phyloP scores from a whole-genome alignment of 2,888 invertebrate species.

The Cheilosia variabilis region DNA sequence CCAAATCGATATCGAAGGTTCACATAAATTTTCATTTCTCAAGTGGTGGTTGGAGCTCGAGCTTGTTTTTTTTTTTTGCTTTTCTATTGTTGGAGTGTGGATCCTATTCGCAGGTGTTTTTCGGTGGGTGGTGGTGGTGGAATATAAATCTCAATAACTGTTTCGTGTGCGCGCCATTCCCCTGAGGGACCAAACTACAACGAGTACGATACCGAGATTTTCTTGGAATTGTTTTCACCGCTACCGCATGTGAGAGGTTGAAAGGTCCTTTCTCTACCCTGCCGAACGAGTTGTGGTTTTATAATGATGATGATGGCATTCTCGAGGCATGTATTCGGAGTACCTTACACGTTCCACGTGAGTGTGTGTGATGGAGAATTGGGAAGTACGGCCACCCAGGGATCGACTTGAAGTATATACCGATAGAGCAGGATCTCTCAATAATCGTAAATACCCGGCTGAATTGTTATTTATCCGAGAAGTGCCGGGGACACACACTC shows the following conservation, averaged over 20 bases:
- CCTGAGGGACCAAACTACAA: constrained; percentile 36
- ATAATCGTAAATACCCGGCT: constrained; percentile 73
- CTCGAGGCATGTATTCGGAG: constrained; percentile 53
- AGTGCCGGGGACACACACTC: constrained; percentile 15
- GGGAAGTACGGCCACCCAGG: constrained; percentile 68
- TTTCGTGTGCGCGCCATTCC: constrained; percentile 45
- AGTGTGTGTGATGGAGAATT: constrained; percentile 31
- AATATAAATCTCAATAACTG: constrained; percentile 73
- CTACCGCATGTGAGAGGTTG: constrained; percentile 30
- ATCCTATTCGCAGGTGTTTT: constrained; percentile 8
- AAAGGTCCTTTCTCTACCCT: constrained; percentile 59
- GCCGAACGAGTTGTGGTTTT: constrained; percentile 74
- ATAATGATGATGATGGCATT: constrained; percentile 74
- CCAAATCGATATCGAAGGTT: constrained; percentile 67
- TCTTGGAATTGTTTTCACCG: constrained; percentile 62
- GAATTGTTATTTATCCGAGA: constrained; percentile 71
- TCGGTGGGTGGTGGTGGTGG: constrained; percentile 27
- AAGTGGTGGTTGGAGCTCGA: constrained; percentile 17
- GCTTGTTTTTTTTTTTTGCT: neutral
- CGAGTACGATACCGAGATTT: constrained; percentile 56
- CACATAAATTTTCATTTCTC: constrained; percentile 68
- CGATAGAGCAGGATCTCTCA: constrained; percentile 68
- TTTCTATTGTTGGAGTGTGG: neutral
- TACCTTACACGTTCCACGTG: constrained; percentile 14
- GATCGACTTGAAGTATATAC: constrained; percentile 53